These are phyloP conservation scores for Malacosoma neustria DNA, from an alignment of 2,888 invertebrate species.

Conservation along the genomic window DNA sequence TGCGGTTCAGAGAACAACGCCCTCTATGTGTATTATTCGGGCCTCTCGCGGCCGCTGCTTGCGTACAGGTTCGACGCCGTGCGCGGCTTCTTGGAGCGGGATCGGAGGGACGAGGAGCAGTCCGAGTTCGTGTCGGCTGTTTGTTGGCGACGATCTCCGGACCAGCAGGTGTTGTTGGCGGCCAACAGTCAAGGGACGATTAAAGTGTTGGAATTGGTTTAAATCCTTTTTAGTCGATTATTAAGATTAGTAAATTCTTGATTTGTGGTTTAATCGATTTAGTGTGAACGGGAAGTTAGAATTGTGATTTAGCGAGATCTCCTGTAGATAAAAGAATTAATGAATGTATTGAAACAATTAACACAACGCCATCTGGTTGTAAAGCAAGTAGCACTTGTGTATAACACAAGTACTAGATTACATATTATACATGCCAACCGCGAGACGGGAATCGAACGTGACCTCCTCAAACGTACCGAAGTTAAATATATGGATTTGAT, in stretches of 20 bases:
- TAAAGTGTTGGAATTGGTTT: conserved; percentile 87
- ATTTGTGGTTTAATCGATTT: neutral
- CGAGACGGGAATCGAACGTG: too few relatives aligned
- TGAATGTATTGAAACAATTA: too few relatives aligned
- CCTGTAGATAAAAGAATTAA: too few relatives aligned
- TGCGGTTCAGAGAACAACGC: conserved; percentile 97
- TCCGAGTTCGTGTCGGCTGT: conserved; percentile 97
- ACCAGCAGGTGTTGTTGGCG: conserved; percentile 85
- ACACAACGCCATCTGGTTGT: too few relatives aligned
- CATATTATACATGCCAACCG: too few relatives aligned
- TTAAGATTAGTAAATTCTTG: neutral
- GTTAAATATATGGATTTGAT: too few relatives aligned
- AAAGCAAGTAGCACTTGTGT: too few relatives aligned
- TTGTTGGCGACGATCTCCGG: conserved; percentile 89
- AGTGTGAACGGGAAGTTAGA: too few relatives aligned
- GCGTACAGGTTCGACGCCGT: conserved; percentile 91
- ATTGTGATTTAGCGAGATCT: too few relatives aligned
- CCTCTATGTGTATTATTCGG: conserved; percentile 93
- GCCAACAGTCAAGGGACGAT: conserved; percentile 96
- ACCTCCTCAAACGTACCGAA: too few relatives aligned
- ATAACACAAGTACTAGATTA: too few relatives aligned
- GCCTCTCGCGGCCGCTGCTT: conserved; percentile 88
- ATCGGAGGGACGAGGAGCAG: conserved; percentile 87
- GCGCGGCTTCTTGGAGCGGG: conserved; percentile 84
- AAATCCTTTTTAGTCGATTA: conserved; percentile 18